Percentiles rank a stretch among this genome's conserved stretches.
Conservation (phyloP, 2,113 vertebrate genomes). For the Manacus vitellinus region DNA sequence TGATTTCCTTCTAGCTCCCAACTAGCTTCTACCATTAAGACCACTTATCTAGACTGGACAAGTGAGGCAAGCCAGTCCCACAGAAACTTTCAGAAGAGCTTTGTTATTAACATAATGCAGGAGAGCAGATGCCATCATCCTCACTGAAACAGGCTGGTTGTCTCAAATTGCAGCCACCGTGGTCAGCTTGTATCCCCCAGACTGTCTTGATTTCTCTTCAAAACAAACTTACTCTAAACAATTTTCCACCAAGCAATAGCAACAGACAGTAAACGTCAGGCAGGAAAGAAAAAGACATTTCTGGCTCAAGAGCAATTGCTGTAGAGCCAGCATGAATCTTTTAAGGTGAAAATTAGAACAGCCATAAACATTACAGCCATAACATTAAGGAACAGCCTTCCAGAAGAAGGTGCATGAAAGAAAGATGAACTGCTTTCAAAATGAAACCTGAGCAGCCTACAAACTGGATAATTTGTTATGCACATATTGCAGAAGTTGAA, state of each 20-base stretch:
- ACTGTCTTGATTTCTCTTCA: not conserved
- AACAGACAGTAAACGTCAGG: not conserved
- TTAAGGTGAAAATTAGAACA: conserved; percentile 19
- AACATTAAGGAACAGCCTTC: not conserved
- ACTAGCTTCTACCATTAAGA: not conserved
- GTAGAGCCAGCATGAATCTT: not conserved
- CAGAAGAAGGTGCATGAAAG: not conserved
- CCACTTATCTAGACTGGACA: not conserved
- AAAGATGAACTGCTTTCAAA: not conserved
- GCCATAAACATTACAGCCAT: not conserved
- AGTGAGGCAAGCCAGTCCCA: not conserved
- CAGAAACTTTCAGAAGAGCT: not conserved
- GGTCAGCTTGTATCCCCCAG: not conserved
- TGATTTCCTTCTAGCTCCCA: not conserved
- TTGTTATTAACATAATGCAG: not conserved
- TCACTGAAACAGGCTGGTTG: not conserved
- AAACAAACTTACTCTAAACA: not conserved
- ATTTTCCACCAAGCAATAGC: not conserved
- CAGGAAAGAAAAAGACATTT: not conserved
- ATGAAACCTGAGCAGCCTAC: not conserved
- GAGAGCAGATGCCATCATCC: not conserved
- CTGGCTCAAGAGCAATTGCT: not conserved
- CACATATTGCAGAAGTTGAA: not conserved
- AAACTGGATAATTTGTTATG: not conserved
- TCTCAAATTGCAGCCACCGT: not conserved